A percentile compares a stretch with the other conserved stretches of the same genome.
Evolutionary conservation across 2,797 vertebrate genomes (phyloP).

Genomic region (Sebastes trivittatus): DNA sequence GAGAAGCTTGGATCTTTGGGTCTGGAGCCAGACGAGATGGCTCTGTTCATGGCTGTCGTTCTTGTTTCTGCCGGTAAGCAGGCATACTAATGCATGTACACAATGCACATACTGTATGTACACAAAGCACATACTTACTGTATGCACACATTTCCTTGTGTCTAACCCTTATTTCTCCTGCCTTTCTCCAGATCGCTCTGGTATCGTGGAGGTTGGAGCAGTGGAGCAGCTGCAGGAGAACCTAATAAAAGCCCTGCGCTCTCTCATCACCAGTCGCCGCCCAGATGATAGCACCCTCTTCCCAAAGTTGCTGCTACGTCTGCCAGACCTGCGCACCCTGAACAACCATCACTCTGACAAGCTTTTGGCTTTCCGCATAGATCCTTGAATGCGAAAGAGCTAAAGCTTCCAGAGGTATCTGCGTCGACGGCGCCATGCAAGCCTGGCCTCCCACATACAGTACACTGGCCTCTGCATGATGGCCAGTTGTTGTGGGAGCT

Average conservation of each 20-base stretch:
- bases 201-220: slow-evolving; percentile 78
- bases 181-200: slow-evolving; percentile 76
- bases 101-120: not conserved
- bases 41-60: slow-evolving; percentile 87
- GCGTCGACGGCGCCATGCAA: slow-evolving; percentile 30
- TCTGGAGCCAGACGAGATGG: slow-evolving; percentile 86
- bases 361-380: slow-evolving; percentile 84
- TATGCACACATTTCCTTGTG: not conserved
- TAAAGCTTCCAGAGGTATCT: slow-evolving; percentile 19
- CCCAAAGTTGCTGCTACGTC: slow-evolving; percentile 83
- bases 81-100: not conserved
- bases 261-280: slow-evolving; percentile 75
- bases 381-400: slow-evolving; percentile 69
- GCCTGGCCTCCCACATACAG: slow-evolving; percentile 28
- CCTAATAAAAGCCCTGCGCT: slow-evolving; percentile 81
- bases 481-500: slow-evolving; percentile 52
- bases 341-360: slow-evolving; percentile 87
- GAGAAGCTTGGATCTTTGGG: slow-evolving; percentile 83
- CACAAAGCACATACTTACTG: not conserved
- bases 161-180: slow-evolving; percentile 2
- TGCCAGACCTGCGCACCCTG: slow-evolving; percentile 85
- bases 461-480: slow-evolving; percentile 55
- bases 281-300: slow-evolving; percentile 81
- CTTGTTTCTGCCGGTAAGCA: slow-evolving; percentile 84
- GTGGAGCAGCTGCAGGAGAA: slow-evolving; percentile 86